Base-by-base conservation (phyloP, 2,888 invertebrate species). In the Trachelus troglodyta region DNA sequence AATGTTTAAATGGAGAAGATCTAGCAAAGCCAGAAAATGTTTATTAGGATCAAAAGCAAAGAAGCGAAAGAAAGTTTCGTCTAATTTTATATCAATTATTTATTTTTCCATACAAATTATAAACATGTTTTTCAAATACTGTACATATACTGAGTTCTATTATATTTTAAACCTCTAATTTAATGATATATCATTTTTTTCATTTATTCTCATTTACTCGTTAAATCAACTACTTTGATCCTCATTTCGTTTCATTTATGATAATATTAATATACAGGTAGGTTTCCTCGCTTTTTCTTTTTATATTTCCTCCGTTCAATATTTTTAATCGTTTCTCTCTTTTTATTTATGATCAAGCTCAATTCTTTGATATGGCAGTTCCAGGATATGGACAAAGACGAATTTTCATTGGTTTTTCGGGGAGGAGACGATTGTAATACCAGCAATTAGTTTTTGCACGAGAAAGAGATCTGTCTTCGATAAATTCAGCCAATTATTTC, bases 61-160 rank as follows among this genome's bases (percentile, higher is more conserved):
- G 1, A 56, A 15, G 23, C 23, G 23, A 56, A 56, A 56, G 56
- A 56, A 56, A 40, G 15, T 56, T 56, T 56, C 69, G 23, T 75
- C 73, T 81, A 76, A 79, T 90, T 90, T 91, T 90, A 89, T 91
- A 91, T 91, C 91, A 90, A 91, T 91, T 91, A 89, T 91, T 91
- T 90, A 90, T 90, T 90, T 94, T 95, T 95, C 94, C 95, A 95
- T 95, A 95, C 95, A 95, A 95, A 95, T 95, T 95, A 95, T 95
- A 93, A 95, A 95, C 95, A 94, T 95, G 94, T 94, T 94, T 93
- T 94, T 95, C 95, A 95, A 95, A 95, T 95, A 95, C 95, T 95
- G 95, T 95, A 95, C 95, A 95, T 92, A 91, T 91, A 91, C 91
- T 91, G 91, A 91, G 89, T 91, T 91, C 90, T 91, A 92, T 91